These are phyloP conservation scores for Corydoras maculifer DNA, from an alignment of 2,113 vertebrate species.

Conservation along the genomic window DNA sequence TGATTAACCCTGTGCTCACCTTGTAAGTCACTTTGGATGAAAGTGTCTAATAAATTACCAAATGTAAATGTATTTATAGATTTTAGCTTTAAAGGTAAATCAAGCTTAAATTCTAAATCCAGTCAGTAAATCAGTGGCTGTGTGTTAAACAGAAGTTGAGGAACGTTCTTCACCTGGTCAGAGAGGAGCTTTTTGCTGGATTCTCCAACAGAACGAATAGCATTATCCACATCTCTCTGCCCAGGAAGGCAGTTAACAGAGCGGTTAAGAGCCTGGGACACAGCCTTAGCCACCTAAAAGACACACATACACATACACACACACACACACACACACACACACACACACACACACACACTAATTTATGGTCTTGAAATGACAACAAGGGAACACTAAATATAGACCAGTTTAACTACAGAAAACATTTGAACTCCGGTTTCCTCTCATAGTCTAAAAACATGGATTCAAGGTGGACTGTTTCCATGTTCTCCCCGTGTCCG, in stretches of 20 bases:
- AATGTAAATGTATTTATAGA: no score
- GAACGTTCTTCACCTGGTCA: constrained; percentile 68
- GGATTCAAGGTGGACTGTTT: no score
- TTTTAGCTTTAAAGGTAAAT: no score
- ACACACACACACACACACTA: constrained; percentile 2
- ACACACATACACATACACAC: constrained; percentile 20
- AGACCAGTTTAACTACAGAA: neutral
- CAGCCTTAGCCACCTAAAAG: constrained; percentile 87
- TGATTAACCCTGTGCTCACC: no score
- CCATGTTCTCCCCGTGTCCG: no score
- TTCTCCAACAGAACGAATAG: constrained; percentile 85
- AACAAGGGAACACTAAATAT: constrained; percentile 20
- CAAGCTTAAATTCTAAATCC: no score
- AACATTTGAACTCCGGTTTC: no score
- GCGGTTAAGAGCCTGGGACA: constrained; percentile 88
- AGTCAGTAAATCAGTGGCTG: neutral
- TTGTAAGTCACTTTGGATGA: no score
- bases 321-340: constrained; percentile 21
- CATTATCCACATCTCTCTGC: constrained; percentile 91
- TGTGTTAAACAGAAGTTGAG: no score
- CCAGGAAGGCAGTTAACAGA: constrained; percentile 92
- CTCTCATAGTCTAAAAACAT: no score
- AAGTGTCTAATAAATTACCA: no score
- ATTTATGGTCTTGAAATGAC: no score
- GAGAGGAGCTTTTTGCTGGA: constrained; percentile 88